Base-by-base conservation (phyloP, 2,797 vertebrate species). In the Pangasius djambal region DNA sequence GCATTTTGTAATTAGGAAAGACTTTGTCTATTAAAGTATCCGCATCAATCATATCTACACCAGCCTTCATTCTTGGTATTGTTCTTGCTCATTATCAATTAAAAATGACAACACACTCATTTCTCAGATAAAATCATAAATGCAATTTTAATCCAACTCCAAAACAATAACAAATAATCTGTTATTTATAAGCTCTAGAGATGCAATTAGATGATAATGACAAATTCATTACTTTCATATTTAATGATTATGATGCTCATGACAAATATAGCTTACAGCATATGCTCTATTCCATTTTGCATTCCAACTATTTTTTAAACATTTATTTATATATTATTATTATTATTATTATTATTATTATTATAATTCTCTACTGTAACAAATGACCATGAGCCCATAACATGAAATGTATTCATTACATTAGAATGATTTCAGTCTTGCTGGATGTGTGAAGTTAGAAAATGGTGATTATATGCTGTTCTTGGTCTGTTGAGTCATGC, bases 161-260 rank as follows among this genome's bases (percentile, higher is more conserved):
- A 40, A 57, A 89, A 89, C 61, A 89, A 88, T 77, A 89, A 79
- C 75, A 84, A 88, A 90, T 50, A 50, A 87, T 83, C 78, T 88
- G 85, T 90, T 89, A 88, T 90, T 90, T 55, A 88, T 88, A 89
- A 83, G 77, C 86, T 79, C 83, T 61, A 75, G 52, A 90, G 89
- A 92, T 89, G 88, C 82, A 92, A 91, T 93, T 90, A 91, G 85
- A 7, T 63, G 92, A 92, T 92, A 91, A 91, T 86, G 81, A 87
- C 77, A 44, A 89, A 84, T 89, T 92, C 75, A 90, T 90, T 89
- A 40, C 18, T 85, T 86, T 37, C 13, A 31, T 55, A 65, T 55
- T 77, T 59, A 67, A 55, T 34, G 75, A 44, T 52, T 59, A n/a
- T 84, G 52, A 48, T 15, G 67, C 31, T 55, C 40, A n/a, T 75